Evolutionary conservation across 2,888 invertebrate species (phyloP), one percentile per base, ranked within the genome.

Genomic region (Epistrophe eligans): DNA sequence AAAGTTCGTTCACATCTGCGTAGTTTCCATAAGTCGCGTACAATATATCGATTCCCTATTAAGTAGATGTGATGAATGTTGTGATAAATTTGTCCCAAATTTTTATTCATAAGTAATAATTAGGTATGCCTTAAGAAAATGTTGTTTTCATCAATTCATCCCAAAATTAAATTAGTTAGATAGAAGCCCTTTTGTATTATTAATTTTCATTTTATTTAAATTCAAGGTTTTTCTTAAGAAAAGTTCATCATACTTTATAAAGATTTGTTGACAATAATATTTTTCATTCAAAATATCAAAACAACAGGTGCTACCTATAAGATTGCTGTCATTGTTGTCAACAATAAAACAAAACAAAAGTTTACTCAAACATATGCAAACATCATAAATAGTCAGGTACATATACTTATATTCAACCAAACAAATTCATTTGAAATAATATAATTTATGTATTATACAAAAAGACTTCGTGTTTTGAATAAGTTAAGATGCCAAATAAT

Each of bases 401-500:
- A 4, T 32, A 19, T 24, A 3, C 3, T 2, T 24, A 24, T 24
- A 24, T 24, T 24, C 38, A 50, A 58, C 60, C 40, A 62, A 43
- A 52, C 17, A 76, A 77, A 64, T 73, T 66, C 58, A 74, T 66
- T 52, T 58, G 58, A 83, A 72, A 79, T 74, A 62, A 74, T 32
- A 43, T 17, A 15, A 66, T 81, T 74, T 76, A 79, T 79, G n/a
- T n/a, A n/a, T n/a, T n/a, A 82, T 55, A 67, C 71, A 79, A 82
- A 79, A 82, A 60, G 55, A 15, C 60, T 35, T 13, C 87, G 87
- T 87, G 87, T 83, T 62, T 38, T 45, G 83, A 79, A 87, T 87
- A 55, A 38, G 64, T 55, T 66, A 87, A 77, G 79, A 60, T 76
- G 79, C 58, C 85, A 87, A 87, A 87, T 62, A 87, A 87, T 62